A percentile compares a stretch with the other conserved stretches of the same genome.
These are phyloP conservation scores for Notamacropus eugenii DNA, from an alignment of 2,797 vertebrate species.

Conservation along the genomic window DNA sequence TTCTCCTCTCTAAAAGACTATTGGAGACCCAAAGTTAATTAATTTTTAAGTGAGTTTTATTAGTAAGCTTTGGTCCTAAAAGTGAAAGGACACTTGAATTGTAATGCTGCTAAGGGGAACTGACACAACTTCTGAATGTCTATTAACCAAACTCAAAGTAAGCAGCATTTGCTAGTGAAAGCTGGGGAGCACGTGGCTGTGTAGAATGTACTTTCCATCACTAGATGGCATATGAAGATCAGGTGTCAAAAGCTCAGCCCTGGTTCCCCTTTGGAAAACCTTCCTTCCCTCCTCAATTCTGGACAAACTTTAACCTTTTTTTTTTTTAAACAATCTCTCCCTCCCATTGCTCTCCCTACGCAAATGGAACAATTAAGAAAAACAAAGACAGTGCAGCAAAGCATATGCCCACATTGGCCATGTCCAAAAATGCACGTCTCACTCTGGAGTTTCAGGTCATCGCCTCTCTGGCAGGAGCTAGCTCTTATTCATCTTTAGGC, in stretches of 20 bases:
- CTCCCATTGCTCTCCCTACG: background rate
- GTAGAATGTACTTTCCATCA: background rate
- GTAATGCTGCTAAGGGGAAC: background rate
- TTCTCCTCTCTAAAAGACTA: background rate
- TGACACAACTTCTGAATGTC: background rate
- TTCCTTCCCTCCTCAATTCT: background rate
- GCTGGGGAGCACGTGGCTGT: background rate
- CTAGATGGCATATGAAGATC: background rate
- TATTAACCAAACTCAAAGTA: background rate
- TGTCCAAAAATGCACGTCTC: background rate
- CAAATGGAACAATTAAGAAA: background rate
- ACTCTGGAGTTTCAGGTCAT: background rate
- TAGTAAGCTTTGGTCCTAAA: background rate
- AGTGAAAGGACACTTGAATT: background rate
- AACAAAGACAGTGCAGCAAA: background rate
- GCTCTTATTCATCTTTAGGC: background rate
- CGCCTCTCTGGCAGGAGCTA: background rate
- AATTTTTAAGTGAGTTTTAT: background rate
- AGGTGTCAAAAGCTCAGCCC: background rate
- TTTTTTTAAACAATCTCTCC: background rate
- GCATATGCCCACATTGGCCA: background rate
- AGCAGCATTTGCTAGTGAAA: background rate
- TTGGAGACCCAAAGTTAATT: background rate
- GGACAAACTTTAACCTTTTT: background rate
- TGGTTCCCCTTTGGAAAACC: background rate